phyloP scores from a whole-genome alignment of 2,888 invertebrate genomes.

The Athrips mouffetella region DNA sequence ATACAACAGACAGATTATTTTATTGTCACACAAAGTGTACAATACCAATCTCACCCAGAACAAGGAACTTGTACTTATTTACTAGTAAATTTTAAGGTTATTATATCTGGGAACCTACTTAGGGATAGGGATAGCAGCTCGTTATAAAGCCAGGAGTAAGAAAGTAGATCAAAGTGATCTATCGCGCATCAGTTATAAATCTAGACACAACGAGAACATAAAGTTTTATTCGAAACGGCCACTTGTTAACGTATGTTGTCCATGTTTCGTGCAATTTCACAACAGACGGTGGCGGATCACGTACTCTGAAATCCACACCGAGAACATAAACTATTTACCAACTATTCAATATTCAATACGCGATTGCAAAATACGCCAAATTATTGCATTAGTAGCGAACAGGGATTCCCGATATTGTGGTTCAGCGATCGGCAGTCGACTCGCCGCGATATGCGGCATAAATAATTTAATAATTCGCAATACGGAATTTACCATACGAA shows the following conservation, averaged over 20 bases:
- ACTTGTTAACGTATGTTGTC: conserved; percentile 69
- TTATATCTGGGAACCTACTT: too few species aligned
- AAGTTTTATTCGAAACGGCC: conserved; percentile 62
- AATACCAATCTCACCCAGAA: too few species aligned
- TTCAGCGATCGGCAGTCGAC: conserved; percentile 68
- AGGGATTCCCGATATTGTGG: conserved; percentile 78
- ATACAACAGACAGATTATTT: too few species aligned
- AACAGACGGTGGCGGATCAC: conserved; percentile 65
- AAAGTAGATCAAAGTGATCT: conserved; percentile 30
- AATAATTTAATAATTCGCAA: conserved; percentile 79
- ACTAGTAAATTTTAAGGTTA: too few species aligned
- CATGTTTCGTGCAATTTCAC: conserved; percentile 68
- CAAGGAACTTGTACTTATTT: too few species aligned
- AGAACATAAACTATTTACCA: conserved; percentile 76
- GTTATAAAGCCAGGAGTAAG: not conserved
- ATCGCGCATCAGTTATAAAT: conserved; percentile 55
- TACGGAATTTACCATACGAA: conserved; percentile 76
- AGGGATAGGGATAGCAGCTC: too few species aligned
- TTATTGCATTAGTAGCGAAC: conserved; percentile 77
- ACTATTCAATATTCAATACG: conserved; percentile 77
- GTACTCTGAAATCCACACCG: conserved; percentile 72
- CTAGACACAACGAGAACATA: conserved; percentile 62
- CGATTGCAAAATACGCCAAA: conserved; percentile 79
- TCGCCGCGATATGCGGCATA: conserved; percentile 74
- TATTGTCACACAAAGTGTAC: too few species aligned